phyloP scores from a whole-genome alignment of 2,888 invertebrate species.

The Baccha elongata region DNA sequence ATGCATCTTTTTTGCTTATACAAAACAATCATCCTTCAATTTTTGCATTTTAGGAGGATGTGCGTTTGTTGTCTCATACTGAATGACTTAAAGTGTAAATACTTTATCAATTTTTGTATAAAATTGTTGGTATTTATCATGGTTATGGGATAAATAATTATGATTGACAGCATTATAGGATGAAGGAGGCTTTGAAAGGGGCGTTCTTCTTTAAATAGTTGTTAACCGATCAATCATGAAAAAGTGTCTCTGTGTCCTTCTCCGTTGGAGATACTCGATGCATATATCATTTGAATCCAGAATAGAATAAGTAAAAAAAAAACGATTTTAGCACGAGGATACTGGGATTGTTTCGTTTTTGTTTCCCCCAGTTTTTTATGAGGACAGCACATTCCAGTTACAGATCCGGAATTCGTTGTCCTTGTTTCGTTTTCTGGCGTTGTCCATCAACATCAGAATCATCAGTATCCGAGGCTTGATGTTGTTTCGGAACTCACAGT shows the following conservation, averaged over 20 bases:
- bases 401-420: too few relatives aligned
- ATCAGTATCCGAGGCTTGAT: too few relatives aligned
- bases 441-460: too few relatives aligned
- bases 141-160: constrained; percentile 47
- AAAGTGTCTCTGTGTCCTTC: not conserved
- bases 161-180: constrained; percentile 63
- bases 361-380: too few relatives aligned
- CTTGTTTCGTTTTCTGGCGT: too few relatives aligned
- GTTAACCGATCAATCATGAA: constrained; percentile 46
- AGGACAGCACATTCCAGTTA: too few relatives aligned
- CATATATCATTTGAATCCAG: too few relatives aligned
- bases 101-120: constrained; percentile 31
- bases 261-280: constrained; percentile 14
- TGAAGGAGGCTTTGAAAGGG: constrained; percentile 25
- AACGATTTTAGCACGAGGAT: too few relatives aligned
- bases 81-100: constrained; percentile 25
- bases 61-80: not conserved
- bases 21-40: constrained; percentile 54
- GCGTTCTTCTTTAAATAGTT: constrained; percentile 43
- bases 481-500: too few relatives aligned
- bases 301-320: too few relatives aligned
- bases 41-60: constrained; percentile 26
- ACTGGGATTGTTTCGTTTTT: too few relatives aligned
- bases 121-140: constrained; percentile 48
- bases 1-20: constrained; percentile 32